These are phyloP conservation scores for Anthrax anthrax DNA, from an alignment of 2,888 invertebrate species.

Conservation along the genomic window DNA sequence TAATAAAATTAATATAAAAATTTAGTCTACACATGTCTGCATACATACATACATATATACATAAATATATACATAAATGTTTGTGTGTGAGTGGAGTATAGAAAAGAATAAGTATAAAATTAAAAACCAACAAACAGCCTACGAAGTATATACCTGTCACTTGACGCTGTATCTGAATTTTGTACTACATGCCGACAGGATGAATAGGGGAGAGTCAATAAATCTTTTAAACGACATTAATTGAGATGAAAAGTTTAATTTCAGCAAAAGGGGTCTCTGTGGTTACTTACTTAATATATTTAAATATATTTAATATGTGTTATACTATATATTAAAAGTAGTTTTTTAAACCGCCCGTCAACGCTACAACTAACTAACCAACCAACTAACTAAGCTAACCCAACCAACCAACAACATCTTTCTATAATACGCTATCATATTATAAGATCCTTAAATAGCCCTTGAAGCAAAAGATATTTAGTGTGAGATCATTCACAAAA, in stretches of 20 bases:
- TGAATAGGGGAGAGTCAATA: conserved; percentile 7
- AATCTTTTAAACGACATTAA: conserved; percentile 11
- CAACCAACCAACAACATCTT: too few relatives aligned
- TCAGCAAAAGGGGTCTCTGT: conserved; percentile 2
- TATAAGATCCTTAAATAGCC: background rate
- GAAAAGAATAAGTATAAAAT: too few relatives aligned
- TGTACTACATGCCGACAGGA: conserved; percentile 5
- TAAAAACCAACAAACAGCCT: too few relatives aligned
- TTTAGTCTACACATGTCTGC: too few relatives aligned
- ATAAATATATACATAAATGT: too few relatives aligned
- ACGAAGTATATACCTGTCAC: conserved; percentile 1
- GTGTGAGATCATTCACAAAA: background rate
- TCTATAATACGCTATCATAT: background rate
- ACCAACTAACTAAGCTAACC: too few relatives aligned
- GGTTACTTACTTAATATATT: too few relatives aligned
- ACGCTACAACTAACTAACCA: too few relatives aligned
- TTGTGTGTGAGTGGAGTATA: too few relatives aligned
- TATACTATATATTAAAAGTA: background rate
- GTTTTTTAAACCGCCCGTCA: too few relatives aligned
- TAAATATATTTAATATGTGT: too few relatives aligned
- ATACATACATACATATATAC: too few relatives aligned
- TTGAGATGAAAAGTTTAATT: conserved; percentile 12
- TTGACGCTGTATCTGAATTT: background rate
- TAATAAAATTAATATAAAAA: background rate
- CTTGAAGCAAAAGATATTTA: background rate